Evolutionary conservation across 2,113 vertebrate genomes (phyloP).

Genomic region (Calyptomena viridis): DNA sequence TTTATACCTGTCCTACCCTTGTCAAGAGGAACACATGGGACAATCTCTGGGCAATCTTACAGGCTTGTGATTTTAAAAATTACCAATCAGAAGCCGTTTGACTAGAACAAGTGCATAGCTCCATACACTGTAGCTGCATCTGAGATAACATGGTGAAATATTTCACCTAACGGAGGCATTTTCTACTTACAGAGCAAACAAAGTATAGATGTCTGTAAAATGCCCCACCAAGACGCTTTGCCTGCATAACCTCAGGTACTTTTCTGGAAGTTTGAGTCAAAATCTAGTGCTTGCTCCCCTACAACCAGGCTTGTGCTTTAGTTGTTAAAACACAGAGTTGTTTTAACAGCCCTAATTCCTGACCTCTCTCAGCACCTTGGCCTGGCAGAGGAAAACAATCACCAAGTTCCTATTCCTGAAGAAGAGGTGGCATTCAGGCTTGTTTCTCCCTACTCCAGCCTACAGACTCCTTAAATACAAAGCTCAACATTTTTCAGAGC

Average conservation of each 20-base stretch:
- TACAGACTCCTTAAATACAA: neutral
- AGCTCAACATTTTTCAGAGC: neutral
- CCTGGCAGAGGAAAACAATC: neutral
- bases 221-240: neutral
- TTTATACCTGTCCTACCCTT: neutral
- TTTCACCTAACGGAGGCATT: neutral
- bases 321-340: neutral
- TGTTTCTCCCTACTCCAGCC: neutral
- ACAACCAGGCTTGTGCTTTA: neutral
- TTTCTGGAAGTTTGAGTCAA: neutral
- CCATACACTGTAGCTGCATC: neutral
- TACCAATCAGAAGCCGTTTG: neutral
- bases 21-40: neutral
- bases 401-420: neutral
- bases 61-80: neutral
- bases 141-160: neutral
- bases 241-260: neutral
- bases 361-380: neutral
- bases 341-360: neutral
- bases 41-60: neutral
- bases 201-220: neutral
- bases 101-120: neutral
- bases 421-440: neutral
- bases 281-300: fast-evolving
- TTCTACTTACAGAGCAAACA: neutral